These are phyloP conservation scores for Athetis lepigone DNA, from an alignment of 2,888 invertebrate species.

Conservation along the genomic window DNA sequence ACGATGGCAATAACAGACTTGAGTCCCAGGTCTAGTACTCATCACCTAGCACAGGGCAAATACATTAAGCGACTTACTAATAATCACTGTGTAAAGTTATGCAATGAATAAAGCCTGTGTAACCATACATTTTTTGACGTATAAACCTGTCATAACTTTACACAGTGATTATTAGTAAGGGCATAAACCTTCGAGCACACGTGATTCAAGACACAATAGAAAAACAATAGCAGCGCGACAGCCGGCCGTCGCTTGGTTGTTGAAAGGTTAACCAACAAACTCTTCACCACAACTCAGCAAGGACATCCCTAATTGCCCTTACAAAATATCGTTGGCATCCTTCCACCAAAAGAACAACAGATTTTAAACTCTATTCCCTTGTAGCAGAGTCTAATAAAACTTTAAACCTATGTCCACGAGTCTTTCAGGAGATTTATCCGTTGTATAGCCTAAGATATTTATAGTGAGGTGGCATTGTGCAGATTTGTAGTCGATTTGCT, in stretches of 20 bases:
- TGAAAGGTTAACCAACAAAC: constrained; percentile 71
- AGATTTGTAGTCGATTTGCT: constrained; percentile 79
- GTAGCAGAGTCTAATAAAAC: constrained; percentile 21
- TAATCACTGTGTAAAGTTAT: too few species aligned
- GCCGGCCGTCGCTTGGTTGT: too few species aligned
- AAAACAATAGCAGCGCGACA: too few species aligned
- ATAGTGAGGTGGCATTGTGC: constrained; percentile 76
- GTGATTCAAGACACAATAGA: too few species aligned
- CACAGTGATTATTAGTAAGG: too few species aligned
- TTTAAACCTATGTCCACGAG: constrained; percentile 62
- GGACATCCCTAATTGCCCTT: constrained; percentile 77
- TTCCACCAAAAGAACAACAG: constrained; percentile 24
- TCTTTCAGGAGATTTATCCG: constrained; percentile 74
- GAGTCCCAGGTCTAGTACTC: neutral
- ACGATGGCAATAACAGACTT: too few species aligned
- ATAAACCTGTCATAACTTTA: too few species aligned
- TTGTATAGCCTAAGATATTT: constrained; percentile 75
- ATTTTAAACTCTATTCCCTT: constrained; percentile 24
- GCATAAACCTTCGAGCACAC: too few species aligned
- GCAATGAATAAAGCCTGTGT: too few species aligned
- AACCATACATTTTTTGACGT: too few species aligned
- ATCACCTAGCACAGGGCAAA: constrained; percentile 26
- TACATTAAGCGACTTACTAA: too few species aligned
- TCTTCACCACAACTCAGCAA: constrained; percentile 75
- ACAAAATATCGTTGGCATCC: constrained; percentile 78